Percentiles rank a stretch among this genome's conserved stretches.
Conservation (phyloP, 2,113 vertebrate species). For the Pantherophis guttatus region DNA sequence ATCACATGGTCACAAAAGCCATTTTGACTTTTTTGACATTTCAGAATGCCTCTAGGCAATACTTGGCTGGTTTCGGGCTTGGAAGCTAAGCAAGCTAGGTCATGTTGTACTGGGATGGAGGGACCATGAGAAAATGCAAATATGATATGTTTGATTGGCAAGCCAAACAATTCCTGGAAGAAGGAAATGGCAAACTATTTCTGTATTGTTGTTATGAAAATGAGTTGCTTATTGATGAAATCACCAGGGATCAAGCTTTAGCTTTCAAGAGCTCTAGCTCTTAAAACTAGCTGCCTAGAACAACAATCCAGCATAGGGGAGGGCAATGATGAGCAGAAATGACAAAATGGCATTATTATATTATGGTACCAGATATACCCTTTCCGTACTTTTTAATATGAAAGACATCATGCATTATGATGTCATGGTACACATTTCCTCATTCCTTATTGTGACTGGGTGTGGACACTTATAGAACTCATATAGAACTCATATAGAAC, state of each 20-base stretch:
- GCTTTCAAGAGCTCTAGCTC: not conserved
- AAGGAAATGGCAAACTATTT: not conserved
- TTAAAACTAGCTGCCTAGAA: not conserved
- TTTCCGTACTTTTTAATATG: not conserved
- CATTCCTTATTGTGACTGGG: not conserved
- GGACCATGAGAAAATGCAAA: not conserved
- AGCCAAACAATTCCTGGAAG: not conserved
- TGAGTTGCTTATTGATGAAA: not conserved
- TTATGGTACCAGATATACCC: not conserved
- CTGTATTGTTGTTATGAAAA: not conserved
- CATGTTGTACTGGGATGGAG: not conserved
- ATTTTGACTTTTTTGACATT: not conserved
- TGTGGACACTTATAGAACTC: not conserved
- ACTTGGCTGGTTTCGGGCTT: not conserved
- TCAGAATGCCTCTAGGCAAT: not conserved
- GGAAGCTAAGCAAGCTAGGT: not conserved
- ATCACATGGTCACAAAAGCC: not conserved
- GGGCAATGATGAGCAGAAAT: not conserved
- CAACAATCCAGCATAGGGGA: not conserved
- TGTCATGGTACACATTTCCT: not conserved
- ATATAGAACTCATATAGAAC: not conserved
- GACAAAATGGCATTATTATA: not conserved
- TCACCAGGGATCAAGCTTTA: not conserved
- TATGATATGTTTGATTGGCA: not conserved
- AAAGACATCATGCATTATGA: not conserved